Conservation (phyloP, 2,113 vertebrate species). For the Dromiciops gliroides region DNA sequence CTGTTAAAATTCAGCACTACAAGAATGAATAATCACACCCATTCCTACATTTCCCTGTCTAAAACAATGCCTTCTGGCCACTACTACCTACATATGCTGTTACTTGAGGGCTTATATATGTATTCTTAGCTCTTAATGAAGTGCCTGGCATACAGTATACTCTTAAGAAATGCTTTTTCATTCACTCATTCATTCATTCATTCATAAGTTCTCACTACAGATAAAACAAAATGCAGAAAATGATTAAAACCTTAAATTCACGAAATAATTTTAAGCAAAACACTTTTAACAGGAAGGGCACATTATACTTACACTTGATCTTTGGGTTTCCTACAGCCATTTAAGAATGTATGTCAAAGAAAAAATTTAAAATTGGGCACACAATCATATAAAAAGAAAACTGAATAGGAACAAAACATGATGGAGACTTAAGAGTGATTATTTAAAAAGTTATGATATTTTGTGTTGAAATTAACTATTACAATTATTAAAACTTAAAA, state of each 20-base stretch:
- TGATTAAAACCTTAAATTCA: background rate
- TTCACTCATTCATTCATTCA: background rate
- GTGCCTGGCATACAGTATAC: background rate
- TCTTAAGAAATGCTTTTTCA: background rate
- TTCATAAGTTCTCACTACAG: background rate
- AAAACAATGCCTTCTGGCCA: background rate
- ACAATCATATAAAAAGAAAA: background rate
- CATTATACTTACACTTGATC: conserved; percentile 94
- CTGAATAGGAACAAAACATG: background rate
- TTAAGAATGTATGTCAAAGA: conserved; percentile 89
- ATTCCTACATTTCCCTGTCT: background rate
- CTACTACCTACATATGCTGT: background rate
- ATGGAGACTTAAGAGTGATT: background rate
- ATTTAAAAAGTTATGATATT: too few species aligned
- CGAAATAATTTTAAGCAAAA: too few species aligned
- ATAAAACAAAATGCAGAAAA: background rate
- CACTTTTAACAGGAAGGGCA: background rate
- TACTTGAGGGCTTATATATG: background rate
- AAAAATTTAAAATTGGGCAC: conserved; percentile 67
- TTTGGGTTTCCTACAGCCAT: conserved; percentile 98
- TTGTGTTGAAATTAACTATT: background rate
- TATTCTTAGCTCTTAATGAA: background rate
- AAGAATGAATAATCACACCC: background rate
- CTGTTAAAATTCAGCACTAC: background rate
- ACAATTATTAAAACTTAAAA: background rate